Conservation (phyloP, 2,797 vertebrate genomes). For the Sebastes goodei region DNA sequence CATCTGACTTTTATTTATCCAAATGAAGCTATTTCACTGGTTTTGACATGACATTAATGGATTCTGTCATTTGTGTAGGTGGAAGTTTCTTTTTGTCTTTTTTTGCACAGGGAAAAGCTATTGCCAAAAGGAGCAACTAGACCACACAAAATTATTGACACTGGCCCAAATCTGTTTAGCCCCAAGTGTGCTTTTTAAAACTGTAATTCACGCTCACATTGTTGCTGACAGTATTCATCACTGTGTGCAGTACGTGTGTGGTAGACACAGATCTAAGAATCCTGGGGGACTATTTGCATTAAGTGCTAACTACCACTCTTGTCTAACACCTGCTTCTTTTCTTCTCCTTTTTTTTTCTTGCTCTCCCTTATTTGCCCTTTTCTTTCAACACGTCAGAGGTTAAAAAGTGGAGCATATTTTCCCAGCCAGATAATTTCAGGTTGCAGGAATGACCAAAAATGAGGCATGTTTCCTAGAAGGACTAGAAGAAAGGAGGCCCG, state of each 20-base stretch:
- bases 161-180: background rate
- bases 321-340: constrained; percentile 59
- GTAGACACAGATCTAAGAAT: constrained; percentile 22
- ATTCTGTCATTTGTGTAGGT: background rate
- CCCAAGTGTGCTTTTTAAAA: constrained; percentile 1
- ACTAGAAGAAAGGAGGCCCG: constrained; percentile 49
- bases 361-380: background rate
- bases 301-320: constrained; percentile 42
- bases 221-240: constrained; percentile 20
- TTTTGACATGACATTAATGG: background rate
- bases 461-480: constrained; percentile 55
- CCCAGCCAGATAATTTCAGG: constrained; percentile 72
- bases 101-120: background rate
- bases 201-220: background rate
- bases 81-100: background rate
- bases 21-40: background rate
- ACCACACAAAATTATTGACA: constrained; percentile 39
- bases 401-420: constrained; percentile 64
- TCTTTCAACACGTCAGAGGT: constrained; percentile 34
- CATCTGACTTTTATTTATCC: background rate
- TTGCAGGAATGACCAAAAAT: constrained; percentile 60
- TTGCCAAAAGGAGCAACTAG: constrained; percentile 10
- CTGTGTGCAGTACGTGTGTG: constrained; percentile 35
- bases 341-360: background rate
- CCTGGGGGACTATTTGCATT: constrained; percentile 36